Conservation (phyloP, 2,113 vertebrate genomes). For the Mus spicilegus region DNA sequence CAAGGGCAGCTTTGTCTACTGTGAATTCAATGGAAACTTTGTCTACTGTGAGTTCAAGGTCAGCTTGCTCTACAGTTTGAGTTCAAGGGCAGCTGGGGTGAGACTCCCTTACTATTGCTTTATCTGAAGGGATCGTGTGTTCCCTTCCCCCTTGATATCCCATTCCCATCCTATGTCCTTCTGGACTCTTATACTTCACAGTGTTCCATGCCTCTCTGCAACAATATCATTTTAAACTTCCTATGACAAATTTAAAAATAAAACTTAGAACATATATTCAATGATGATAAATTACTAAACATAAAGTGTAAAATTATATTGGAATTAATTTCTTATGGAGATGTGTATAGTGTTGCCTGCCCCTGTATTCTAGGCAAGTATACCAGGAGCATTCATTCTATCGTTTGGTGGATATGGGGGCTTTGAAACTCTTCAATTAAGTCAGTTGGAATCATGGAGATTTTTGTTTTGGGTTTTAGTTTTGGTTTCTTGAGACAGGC, state of each 20-base stretch:
- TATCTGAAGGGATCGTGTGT: not conserved
- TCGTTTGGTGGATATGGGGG: not conserved
- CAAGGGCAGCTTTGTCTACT: not conserved
- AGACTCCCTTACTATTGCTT: not conserved
- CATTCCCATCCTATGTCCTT: constrained; percentile 21
- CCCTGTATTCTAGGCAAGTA: not conserved
- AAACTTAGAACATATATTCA: not conserved
- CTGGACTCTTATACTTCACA: constrained; percentile 35
- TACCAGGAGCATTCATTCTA: not conserved
- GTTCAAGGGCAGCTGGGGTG: not conserved
- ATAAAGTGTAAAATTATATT: constrained; percentile 35
- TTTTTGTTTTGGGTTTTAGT: not conserved
- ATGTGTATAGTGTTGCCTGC: not conserved
- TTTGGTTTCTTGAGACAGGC: not conserved
- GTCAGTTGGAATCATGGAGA: not conserved
- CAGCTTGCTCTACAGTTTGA: not conserved
- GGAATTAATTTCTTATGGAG: constrained; percentile 36
- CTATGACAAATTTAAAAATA: constrained; percentile 1
- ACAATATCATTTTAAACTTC: constrained; percentile 48
- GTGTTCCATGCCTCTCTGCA: constrained; percentile 18
- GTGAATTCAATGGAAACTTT: not conserved
- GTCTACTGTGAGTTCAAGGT: not conserved
- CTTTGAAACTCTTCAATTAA: constrained; percentile 22
- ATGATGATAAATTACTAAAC: constrained; percentile 36
- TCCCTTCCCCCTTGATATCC: constrained; percentile 44